Base-by-base conservation (phyloP, 2,113 vertebrate species). In the Paracanthobrama guichenoti region DNA sequence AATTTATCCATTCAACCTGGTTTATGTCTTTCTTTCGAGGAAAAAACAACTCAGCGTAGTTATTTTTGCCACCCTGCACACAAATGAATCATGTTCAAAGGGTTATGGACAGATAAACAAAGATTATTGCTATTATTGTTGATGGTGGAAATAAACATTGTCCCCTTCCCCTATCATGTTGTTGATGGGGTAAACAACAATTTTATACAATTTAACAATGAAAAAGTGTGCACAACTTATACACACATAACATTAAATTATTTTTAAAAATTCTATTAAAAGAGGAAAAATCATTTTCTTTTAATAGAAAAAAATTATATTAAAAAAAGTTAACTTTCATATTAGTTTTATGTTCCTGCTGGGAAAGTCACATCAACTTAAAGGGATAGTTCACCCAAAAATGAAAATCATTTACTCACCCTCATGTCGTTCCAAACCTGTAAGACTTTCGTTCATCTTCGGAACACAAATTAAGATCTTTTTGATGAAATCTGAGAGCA, bases 1-100 rank as follows among this genome's bases (percentile, higher is more conserved):
- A 86, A 24, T 74, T 66, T 62, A 53, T 80, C 9, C 3, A 72
- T n/a, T 77, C 28, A 55, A 50, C 42, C 3, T 31, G 7, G 9
- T 31, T 60, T 16, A 13, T 3, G 16, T 0, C 67, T 18, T 73
- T 55, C 84, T 42, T 91, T 80, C 67, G 64, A 22, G 80, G 1
- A 86, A 92, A 91, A 26, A 91, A 48, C 10, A 93, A 82, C 57
- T 93, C 90, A 39, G 84, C 88, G 57, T 92, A 93, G 88, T 92
- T 57, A 55, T 84, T 67, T 24, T 79, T 78, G 6, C 83, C 89
- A 4, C 60, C 48, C 92, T 94, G 76, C 16, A 3, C 26, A 80
- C 26, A 79, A 28, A 85, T n/a, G 18, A 42, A 16, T 12, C 28
- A n/a, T 76, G 6, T 10, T 14, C 12, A 59, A 35, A 39, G 7